Evolutionary conservation across 2,113 vertebrate genomes (phyloP), one percentile per base, ranked within the genome.

Genomic region (Toxotes chatareus): DNA sequence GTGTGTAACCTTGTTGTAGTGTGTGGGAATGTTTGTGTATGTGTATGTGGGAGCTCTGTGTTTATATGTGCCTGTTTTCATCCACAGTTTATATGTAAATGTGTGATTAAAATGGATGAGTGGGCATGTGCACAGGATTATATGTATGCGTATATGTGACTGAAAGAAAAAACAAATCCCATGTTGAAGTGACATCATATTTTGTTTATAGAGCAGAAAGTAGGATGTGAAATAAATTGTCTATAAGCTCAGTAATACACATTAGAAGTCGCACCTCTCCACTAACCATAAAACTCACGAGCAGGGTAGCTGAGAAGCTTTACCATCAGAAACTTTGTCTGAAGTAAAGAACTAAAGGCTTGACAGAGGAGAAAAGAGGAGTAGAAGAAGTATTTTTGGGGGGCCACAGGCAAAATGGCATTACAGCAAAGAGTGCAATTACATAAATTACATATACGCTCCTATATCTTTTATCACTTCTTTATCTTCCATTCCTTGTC

Each of bases 391-490:
- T 27, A 27, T 27, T 27, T 27, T 27, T 27, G 27, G 27, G 27
- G 27, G 27, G 27, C 44, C 14, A 40, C 21, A 23, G 49, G 40
- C 21, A 71, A 69, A 84, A 78, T 36, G 2, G 32, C 34, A 49
- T 60, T 23, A 49, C 31, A 65, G 55, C 16, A 66, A 47, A 70
- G 53, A 61, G 14, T 40, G 47, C 44, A 40, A 12, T 62, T 44
- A 38, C 40, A 31, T 47, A 38, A 71, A 44, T 73, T 1, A 40
- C 11, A 61, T 17, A 1, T n/a, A 21, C n/a, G 51, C 23, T 68
- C 19, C 8, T 81, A 34, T 72, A 34, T 62, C 44, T 66, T 46
- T 49, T 10, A 59, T 73, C 31, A n/a, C 23, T 34, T 60, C 62
- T 44, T 61, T 55, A 14, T 65, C 32, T 70, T 53, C 1, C 11